Evolutionary conservation across 2,888 invertebrate genomes (phyloP), one percentile per base, ranked within the genome.

Genomic region (Rosalia funebris): DNA sequence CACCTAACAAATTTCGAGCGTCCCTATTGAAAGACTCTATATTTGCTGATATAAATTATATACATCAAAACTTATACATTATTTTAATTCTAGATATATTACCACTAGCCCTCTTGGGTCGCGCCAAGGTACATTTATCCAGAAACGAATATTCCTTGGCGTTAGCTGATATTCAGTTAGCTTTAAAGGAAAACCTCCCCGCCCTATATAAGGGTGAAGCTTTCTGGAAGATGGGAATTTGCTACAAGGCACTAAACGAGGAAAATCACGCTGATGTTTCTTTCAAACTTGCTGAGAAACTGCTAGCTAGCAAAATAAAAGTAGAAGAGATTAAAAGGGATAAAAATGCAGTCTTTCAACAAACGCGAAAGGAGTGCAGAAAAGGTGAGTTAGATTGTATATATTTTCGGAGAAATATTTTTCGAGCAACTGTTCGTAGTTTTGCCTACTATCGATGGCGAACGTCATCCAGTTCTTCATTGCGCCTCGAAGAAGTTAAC

Each of bases 171-270:
- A 80, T 92, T 1, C 88, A 89, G 70, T 74, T 88, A 62, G 88
- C 90, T 0, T 76, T 88, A 1, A 87, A 87, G 62, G 86, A 87
- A 73, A 84, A 87, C 1, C 81, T 91, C 2, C 88, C 89, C 0
- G 84, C 84, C 0, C 84, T 84, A 59, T 83, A 85, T 80, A 87
- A 89, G 61, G 83, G 86, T 0, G 87, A 89, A 60, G 88, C 90
- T 63, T 91, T 89, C 74, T 86, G 88, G 81, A 83, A 88, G 68
- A 88, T 91, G 86, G 89, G 89, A 0, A 84, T 88, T 55, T 90
- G 90, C 62, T 90, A 91, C 72, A 81, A 82, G 84, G 87, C 84
- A 9, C 78, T 87, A 62, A 85, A 85, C 0, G 88, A 90, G 67
- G 76, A 80, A 0, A 84, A 86, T 0, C 85, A 88, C 64, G 88